Evolutionary conservation across 2,888 invertebrate genomes (phyloP), one percentile per base, ranked within the genome.

Genomic region (Yponomeuta malinellus): DNA sequence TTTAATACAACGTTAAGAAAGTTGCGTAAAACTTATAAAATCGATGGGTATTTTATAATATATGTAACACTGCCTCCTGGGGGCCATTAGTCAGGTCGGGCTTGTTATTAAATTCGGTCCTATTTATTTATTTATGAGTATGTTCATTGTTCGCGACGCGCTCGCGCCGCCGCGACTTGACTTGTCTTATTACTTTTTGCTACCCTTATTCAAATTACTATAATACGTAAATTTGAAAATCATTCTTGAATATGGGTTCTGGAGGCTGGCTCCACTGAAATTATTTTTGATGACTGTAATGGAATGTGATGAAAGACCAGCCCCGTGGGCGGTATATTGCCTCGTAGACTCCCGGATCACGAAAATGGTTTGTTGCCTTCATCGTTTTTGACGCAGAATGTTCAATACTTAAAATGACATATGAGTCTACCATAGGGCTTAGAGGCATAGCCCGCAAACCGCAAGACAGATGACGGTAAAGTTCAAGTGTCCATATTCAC

Each of bases 71-170:
- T 90, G 90, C 90, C 91, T 90, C 76, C 89, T 90, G 90, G 91
- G 86, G 87, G 77, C 84, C 88, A 90, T 92, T 90, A 90, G 85
- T 91, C 88, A 88, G 82, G 80, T 74, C 81, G 76, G 79, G 81
- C 89, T 90, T 89, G 89, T 90, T 90, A 92, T 92, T 92, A 92
- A 88, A 90, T 86, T 88, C 87, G 87, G 85, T 83, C 84, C 87
- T 90, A 90, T 90, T 90, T 90, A 89, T 89, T 90, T 90, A 91
- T 91, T 90, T 90, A 89, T 85, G 86, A 83, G 81, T 82, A 79
- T 80, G 79, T 81, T 84, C 83, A 83, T 83, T 85, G 81, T 83
- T 77, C 75, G 78, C 77, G 78, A 72, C 48, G 33, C 31, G 63
- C n/a, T 68, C 68, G 79, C 75, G 76, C 73, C 71, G 73, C 71